Percentiles rank a stretch among this genome's conserved stretches.
phyloP scores from a whole-genome alignment of 2,113 vertebrate species.

The Mugil cephalus region DNA sequence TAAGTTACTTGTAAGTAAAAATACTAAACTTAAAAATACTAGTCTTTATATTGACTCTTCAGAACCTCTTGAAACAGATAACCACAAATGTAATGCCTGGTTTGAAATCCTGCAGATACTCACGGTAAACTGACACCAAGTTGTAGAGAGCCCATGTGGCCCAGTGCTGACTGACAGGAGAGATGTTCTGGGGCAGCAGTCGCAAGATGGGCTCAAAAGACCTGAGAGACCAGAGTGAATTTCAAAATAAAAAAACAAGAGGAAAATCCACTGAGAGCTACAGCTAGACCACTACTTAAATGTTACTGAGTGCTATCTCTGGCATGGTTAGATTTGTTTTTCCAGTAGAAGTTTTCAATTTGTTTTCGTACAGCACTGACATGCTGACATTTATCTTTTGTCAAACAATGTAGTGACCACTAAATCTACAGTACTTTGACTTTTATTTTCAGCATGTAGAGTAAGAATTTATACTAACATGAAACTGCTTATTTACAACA shows the following conservation, averaged over 20 bases:
- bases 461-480: too few relatives aligned
- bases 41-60: background rate
- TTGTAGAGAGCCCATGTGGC: constrained; percentile 98
- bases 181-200: constrained; percentile 94
- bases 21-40: too few relatives aligned
- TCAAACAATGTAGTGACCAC: too few relatives aligned
- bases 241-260: constrained; percentile 19
- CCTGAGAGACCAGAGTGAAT: constrained; percentile 75
- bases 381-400: too few relatives aligned
- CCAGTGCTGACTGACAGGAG: constrained; percentile 98
- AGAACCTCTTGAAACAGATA: background rate
- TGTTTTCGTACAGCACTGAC: too few relatives aligned
- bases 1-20: too few relatives aligned
- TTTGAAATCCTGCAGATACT: constrained; percentile 77
- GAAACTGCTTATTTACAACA: too few relatives aligned
- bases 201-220: constrained; percentile 98
- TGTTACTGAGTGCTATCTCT: background rate
- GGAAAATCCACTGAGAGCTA: background rate
- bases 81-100: background rate
- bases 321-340: too few relatives aligned
- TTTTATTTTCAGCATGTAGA: too few relatives aligned
- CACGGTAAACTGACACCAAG: constrained; percentile 98
- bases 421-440: too few relatives aligned
- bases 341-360: too few relatives aligned
- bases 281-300: background rate